Evolutionary conservation across 2,113 vertebrate species (phyloP).

Genomic region (Rhabdomys dilectus): DNA sequence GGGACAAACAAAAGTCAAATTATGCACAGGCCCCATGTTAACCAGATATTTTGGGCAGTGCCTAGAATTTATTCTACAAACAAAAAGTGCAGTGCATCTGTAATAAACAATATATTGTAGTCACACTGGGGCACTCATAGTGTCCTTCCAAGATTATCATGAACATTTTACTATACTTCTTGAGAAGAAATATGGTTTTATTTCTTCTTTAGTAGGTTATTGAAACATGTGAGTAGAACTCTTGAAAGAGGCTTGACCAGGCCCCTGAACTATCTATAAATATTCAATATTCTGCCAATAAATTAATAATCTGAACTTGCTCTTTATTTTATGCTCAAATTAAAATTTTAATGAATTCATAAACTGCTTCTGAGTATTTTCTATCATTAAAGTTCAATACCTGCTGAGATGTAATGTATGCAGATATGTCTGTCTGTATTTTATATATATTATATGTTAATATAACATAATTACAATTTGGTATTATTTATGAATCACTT

Average conservation of each 20-base stretch:
- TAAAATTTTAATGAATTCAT: not conserved
- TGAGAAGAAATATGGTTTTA: not conserved
- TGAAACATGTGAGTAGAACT: not conserved
- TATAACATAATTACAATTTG: not conserved
- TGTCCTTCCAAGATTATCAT: not conserved
- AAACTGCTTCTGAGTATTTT: not conserved
- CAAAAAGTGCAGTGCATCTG: not conserved
- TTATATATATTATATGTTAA: not conserved
- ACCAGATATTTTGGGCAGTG: not conserved
- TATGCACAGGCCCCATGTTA: fast-evolving
- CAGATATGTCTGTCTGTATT: not conserved
- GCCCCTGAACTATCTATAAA: not conserved
- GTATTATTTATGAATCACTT: not conserved
- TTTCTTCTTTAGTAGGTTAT: not conserved
- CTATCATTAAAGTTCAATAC: not conserved
- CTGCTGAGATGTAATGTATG: not conserved
- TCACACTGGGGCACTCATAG: not conserved
- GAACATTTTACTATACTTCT: not conserved
- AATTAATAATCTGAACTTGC: not conserved
- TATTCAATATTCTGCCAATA: not conserved
- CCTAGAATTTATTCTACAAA: not conserved
- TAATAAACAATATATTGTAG: not conserved
- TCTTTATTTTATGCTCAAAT: not conserved
- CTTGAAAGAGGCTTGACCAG: not conserved
- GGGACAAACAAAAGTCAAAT: not conserved